A percentile compares a stretch with the other conserved stretches of the same genome.
phyloP scores from a whole-genome alignment of 2,113 vertebrate species.

The Pseudorectes ferrugineus region DNA sequence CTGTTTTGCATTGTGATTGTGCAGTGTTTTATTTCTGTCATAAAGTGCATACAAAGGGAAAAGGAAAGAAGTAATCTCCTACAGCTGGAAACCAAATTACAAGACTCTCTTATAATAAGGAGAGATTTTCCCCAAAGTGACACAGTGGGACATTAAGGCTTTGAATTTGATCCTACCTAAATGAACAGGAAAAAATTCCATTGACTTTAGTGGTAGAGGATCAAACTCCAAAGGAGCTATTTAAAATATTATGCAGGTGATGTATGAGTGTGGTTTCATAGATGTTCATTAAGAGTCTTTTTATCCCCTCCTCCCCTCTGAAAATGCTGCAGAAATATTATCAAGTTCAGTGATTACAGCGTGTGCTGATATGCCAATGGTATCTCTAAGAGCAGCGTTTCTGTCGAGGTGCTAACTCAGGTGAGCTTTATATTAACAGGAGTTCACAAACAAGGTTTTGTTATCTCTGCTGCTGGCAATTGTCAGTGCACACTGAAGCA shows the following conservation, averaged over 20 bases:
- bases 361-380: background rate
- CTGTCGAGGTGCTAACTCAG: background rate
- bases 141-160: slow-evolving; percentile 33
- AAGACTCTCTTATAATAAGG: slow-evolving; percentile 26
- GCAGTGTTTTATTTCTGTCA: slow-evolving; percentile 37
- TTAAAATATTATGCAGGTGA: background rate
- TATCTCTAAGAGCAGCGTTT: background rate
- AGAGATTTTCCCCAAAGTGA: slow-evolving; percentile 48
- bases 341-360: background rate
- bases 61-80: slow-evolving; percentile 47
- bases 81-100: slow-evolving; percentile 45
- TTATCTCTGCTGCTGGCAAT: background rate
- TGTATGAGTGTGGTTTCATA: background rate
- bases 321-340: background rate
- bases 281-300: background rate
- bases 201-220: background rate
- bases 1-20: slow-evolving; percentile 44
- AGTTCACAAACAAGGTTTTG: background rate
- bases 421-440: background rate
- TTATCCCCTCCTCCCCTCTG: background rate
- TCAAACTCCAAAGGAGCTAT: background rate
- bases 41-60: slow-evolving; percentile 31
- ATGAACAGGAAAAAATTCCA: slow-evolving; percentile 5
- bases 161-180: slow-evolving; percentile 40
- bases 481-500: background rate